phyloP scores from a whole-genome alignment of 2,888 invertebrate genomes.

The Dioctria rufipes region DNA sequence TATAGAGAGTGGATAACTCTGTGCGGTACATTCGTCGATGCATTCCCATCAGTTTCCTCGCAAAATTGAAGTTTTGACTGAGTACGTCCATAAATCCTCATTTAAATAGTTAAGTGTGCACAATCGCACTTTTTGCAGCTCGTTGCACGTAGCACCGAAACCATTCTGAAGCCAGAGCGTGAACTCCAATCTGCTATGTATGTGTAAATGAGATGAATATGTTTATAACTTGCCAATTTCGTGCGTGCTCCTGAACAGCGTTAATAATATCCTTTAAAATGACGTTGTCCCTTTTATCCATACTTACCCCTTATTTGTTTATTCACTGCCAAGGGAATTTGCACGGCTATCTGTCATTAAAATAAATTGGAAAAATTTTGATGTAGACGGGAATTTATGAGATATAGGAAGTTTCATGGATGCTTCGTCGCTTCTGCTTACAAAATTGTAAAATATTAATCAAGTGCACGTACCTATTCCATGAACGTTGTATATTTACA shows the following conservation, averaged over 20 bases:
- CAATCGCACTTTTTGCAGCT: constrained; percentile 41
- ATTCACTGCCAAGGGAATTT: constrained; percentile 5
- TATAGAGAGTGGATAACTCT: constrained; percentile 44
- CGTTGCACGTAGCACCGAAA: constrained; percentile 5
- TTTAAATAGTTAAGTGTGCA: constrained; percentile 45
- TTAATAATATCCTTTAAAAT: constrained; percentile 30
- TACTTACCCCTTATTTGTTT: constrained; percentile 38
- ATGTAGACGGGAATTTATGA: constrained; percentile 37
- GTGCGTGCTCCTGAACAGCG: not conserved
- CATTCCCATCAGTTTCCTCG: constrained; percentile 34
- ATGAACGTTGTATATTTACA: no score
- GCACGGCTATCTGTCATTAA: constrained; percentile 26
- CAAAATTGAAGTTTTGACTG: constrained; percentile 46
- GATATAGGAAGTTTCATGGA: constrained; percentile 31
- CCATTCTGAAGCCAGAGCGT: not conserved
- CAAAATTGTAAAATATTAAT: constrained; percentile 21
- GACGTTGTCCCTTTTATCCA: constrained; percentile 26
- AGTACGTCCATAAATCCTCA: constrained; percentile 40
- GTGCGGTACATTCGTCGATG: constrained; percentile 19
- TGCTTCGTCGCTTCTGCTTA: constrained; percentile 8
- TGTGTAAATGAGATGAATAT: not conserved
- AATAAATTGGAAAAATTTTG: constrained; percentile 39
- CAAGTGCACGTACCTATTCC: not conserved
- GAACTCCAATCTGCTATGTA: not conserved
- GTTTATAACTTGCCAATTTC: constrained; percentile 11